Base-by-base conservation (phyloP, 2,888 invertebrate genomes). In the Flabesymbios commensalis region DNA sequence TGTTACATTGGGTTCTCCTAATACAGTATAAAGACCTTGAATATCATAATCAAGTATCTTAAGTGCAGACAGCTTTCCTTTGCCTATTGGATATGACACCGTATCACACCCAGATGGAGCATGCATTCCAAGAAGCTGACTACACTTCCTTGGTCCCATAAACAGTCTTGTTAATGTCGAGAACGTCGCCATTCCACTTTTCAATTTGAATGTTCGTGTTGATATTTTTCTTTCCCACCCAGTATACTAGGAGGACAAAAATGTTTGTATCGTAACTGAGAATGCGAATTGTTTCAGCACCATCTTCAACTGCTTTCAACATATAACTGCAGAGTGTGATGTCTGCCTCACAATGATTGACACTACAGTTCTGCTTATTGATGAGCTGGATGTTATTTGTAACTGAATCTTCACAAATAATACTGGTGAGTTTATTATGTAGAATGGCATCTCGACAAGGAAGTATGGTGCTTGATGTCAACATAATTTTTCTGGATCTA, bases 311-410 rank as follows among this genome's bases (percentile, higher is more conserved):
- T 22, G 45, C 45, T 10, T 45, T 45, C 45, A 45, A 7, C 45
- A 45, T 45, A 24, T 45, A 45, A 22, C 45, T 45, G 45, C 45
- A 22, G 17, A 45, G 45, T 19, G 45, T 45, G 45, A 45, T 7
- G 24, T 10, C 45, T 45, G 45, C 45, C 45, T 45, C 45, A 45
- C 7, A 14, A 45, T 45, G 24, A 24, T 14, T 45, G 10, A 10
- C 45, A 24, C 10, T 24, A 22, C 45, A 45, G 7, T 45, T 24
- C 45, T 19, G 45, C 45, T n/a, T 10, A 24, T 45, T 45, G 45
- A 45, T 24, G 45, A 45, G 45, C 22, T 45, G 14, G 45, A 19
- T 45, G 45, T 45, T 45, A 22, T 45, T 14, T 45, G 45, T 14
- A 45, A 45, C 7, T 24, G 28, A 10, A 49, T 49, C 22, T 7